These are phyloP conservation scores for Pterocles orientalis DNA, from an alignment of 2,113 vertebrate species.

Conservation along the genomic window DNA sequence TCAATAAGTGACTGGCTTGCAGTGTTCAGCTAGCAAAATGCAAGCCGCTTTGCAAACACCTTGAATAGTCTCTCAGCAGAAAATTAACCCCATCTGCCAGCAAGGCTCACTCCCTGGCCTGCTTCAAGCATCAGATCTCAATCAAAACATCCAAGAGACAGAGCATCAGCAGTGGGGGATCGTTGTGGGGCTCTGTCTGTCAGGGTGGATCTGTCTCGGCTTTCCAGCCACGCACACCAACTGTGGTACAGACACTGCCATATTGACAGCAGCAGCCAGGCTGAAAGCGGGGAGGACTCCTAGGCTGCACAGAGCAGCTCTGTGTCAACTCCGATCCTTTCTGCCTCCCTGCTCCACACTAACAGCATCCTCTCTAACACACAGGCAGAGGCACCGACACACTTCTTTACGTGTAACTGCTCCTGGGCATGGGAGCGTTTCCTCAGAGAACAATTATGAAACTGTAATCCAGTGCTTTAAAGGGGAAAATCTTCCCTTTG, in stretches of 20 bases:
- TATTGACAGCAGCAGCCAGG: conserved; percentile 30
- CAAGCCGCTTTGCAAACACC: background rate
- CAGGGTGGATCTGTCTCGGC: background rate
- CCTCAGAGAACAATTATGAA: background rate
- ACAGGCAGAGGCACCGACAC: background rate
- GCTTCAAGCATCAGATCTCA: background rate
- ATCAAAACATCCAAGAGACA: accelerated
- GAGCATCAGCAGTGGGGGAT: background rate
- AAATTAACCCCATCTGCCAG: background rate
- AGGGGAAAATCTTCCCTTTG: background rate
- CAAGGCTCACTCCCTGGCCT: background rate
- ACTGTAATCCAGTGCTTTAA: background rate
- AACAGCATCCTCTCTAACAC: background rate
- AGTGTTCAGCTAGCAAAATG: background rate
- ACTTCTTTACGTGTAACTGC: background rate
- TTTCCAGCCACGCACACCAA: background rate
- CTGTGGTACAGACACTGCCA: background rate
- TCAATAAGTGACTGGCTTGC: background rate
- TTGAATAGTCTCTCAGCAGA: background rate
- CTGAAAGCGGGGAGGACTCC: conserved; percentile 34
- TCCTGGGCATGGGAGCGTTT: background rate
- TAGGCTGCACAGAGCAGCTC: conserved; percentile 44
- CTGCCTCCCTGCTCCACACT: background rate
- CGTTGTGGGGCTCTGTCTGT: background rate
- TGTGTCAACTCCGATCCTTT: conserved; percentile 44